Conservation (phyloP, 2,113 vertebrate genomes). For the Daboia siamensis region DNA sequence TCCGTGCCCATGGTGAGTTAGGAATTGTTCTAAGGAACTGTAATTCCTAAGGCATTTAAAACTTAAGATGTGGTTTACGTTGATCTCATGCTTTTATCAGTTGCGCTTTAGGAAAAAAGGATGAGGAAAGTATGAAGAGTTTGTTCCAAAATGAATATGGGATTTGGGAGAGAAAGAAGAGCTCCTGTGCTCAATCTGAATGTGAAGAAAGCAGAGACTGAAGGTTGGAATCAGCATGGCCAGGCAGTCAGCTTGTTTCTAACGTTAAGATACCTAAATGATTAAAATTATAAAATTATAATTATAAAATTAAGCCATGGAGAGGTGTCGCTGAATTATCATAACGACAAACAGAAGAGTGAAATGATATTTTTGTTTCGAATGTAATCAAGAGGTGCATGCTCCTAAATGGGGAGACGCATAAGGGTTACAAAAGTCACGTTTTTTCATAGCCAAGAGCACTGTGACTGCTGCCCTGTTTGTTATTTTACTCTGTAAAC, state of each 20-base stretch:
- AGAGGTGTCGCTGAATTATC: not conserved
- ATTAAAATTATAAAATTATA: no score
- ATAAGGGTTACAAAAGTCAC: not conserved
- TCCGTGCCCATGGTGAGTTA: not conserved
- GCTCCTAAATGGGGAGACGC: not conserved
- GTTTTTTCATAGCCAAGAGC: not conserved
- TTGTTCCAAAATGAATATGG: not conserved
- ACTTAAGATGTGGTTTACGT: not conserved
- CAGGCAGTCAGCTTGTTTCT: not conserved
- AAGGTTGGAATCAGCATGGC: not conserved
- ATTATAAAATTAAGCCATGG: not conserved
- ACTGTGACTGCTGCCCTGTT: not conserved
- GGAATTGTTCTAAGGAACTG: not conserved
- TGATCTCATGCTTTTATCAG: not conserved
- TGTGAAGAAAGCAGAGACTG: not conserved
- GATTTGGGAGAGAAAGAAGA: not conserved
- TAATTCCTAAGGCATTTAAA: not conserved
- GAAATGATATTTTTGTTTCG: not conserved
- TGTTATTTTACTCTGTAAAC: not conserved
- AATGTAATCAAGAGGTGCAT: not conserved
- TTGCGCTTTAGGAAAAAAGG: not conserved
- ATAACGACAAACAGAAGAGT: not conserved
- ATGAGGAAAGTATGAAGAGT: not conserved
- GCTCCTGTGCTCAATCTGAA: not conserved
- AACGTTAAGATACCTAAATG: not conserved